Evolutionary conservation across 2,888 invertebrate genomes (phyloP), one percentile per base, ranked within the genome.

Genomic region (Allacma fusca): DNA sequence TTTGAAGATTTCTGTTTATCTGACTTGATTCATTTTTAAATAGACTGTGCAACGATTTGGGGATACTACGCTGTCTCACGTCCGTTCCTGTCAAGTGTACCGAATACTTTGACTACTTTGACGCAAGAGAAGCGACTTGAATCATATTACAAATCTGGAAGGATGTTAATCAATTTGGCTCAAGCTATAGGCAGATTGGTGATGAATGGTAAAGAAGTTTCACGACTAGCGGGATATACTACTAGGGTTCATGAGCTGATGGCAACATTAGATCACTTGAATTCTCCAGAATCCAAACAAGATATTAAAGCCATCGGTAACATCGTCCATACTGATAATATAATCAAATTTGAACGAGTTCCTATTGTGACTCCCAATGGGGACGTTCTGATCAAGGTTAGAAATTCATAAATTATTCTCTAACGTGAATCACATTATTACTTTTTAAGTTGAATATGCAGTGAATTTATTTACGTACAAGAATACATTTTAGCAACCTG

Each of bases 351-450:
- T 88, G 94, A 97, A 80, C 89, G 91, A 79, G 98, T 99, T 26
- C 98, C 98, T 1, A 89, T 99, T 75, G 93, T 98, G 28, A 99
- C 99, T 0, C 99, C 99, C 1, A 98, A 98, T 86, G 98, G 98
- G 0, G 98, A 99, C 87, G 90, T 98, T 12, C 91, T 99, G 59
- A 92, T 98, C 50, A 91, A 92, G 84, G 95, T 79, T 62, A 28
- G 16, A 21, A 69, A 40, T 40, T 50, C 2, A n/a, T n/a, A 19
- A 50, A 50, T 50, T 19, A 50, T 5, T 50, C 13, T 13, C 50
- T 50, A 50, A 50, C 16, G 13, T 5, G 13, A 13, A 40, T 40
- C 13, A 9, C 13, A n/a, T n/a, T n/a, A n/a, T n/a, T n/a, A n/a
- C n/a, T n/a, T n/a, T n/a, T n/a, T n/a, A n/a, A n/a, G n/a, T n/a